Percentiles rank a stretch among this genome's conserved stretches.
phyloP scores from a whole-genome alignment of 2,797 vertebrate species.

The Ispidina lecontei region DNA sequence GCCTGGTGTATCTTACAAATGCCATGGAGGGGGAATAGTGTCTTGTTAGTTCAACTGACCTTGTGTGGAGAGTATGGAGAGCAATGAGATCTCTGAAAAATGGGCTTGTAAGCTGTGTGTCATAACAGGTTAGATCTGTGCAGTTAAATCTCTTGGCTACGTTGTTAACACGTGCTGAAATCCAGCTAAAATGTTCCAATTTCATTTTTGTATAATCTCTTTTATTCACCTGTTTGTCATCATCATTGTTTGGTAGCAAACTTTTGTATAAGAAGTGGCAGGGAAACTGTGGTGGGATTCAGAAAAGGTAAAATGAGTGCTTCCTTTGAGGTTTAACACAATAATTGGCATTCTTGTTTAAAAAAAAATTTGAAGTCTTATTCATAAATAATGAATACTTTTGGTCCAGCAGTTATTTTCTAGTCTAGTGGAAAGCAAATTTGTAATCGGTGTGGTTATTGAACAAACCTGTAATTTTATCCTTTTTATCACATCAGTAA shows the following conservation, averaged over 20 bases:
- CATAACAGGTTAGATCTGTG: neutral
- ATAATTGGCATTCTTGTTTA: neutral
- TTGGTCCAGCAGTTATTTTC: neutral
- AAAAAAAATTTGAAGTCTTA: neutral
- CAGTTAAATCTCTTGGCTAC: neutral
- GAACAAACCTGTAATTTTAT: conserved; percentile 25
- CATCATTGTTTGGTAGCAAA: neutral
- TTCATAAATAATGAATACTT: conserved; percentile 2
- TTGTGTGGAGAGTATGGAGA: neutral
- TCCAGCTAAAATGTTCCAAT: neutral
- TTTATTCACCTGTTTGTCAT: neutral
- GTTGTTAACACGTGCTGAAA: neutral
- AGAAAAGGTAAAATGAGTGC: neutral
- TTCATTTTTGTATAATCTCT: neutral
- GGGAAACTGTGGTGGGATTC: neutral
- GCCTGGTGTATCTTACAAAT: neutral
- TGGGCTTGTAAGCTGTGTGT: neutral
- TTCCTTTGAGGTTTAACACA: neutral
- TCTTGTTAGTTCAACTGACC: neutral
- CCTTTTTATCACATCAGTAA: neutral
- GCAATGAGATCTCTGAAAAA: neutral
- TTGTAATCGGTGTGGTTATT: neutral
- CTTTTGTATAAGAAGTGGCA: neutral
- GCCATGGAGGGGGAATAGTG: neutral
- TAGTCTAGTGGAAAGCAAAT: neutral